These are phyloP conservation scores for Drosophila bunnanda DNA, from an alignment of 2,888 invertebrate genomes.

Conservation along the genomic window DNA sequence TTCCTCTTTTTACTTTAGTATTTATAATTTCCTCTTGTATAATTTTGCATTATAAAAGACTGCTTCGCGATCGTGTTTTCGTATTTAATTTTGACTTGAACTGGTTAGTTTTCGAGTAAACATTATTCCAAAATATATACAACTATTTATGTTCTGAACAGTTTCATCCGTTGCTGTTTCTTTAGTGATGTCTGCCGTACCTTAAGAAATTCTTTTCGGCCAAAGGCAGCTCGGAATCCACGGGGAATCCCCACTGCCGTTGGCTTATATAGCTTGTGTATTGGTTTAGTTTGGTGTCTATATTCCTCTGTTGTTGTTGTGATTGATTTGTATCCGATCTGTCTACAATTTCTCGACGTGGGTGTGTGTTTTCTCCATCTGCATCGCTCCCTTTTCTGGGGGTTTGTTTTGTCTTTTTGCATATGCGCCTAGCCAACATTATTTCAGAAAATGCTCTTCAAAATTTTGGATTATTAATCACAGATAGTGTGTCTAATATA, in stretches of 20 bases:
- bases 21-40: slow-evolving; percentile 53
- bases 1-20: slow-evolving; percentile 32
- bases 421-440: slow-evolving; percentile 75
- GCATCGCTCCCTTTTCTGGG: slow-evolving; percentile 44
- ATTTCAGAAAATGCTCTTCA: slow-evolving; percentile 85
- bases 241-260: slow-evolving; percentile 10
- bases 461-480: slow-evolving; percentile 86
- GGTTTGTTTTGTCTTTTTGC: slow-evolving; percentile 58
- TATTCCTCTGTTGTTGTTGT: slow-evolving; percentile 16
- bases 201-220: slow-evolving; percentile 42
- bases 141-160: slow-evolving; percentile 68
- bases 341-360: slow-evolving; percentile 64
- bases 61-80: slow-evolving; percentile 33
- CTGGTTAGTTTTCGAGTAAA: slow-evolving; percentile 66
- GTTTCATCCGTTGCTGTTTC: slow-evolving; percentile 38
- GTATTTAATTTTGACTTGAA: slow-evolving; percentile 49
- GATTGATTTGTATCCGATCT: slow-evolving; percentile 69
- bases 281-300: slow-evolving; percentile 43
- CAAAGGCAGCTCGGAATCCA: slow-evolving; percentile 20
- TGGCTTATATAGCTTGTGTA: slow-evolving; percentile 25
- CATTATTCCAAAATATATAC: slow-evolving; percentile 81
- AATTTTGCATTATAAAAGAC: slow-evolving; percentile 63
- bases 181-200: slow-evolving; percentile 64
- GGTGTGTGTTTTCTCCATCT: slow-evolving; percentile 51
- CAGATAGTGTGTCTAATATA: slow-evolving; percentile 85